Conservation (phyloP, 2,113 vertebrate species). For the Scopus umbretta region DNA sequence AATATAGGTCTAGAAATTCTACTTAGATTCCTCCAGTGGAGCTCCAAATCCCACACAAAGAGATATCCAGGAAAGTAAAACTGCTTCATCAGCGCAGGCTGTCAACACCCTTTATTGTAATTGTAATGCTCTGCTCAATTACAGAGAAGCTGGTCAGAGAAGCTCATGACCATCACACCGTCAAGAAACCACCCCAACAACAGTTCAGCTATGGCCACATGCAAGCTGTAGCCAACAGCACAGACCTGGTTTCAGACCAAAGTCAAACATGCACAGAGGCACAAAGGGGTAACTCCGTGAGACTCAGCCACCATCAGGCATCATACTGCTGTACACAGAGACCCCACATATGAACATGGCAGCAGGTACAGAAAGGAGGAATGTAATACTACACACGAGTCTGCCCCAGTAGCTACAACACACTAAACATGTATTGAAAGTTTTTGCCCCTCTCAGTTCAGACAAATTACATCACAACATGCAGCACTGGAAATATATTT, state of each 20-base stretch:
- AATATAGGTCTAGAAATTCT: neutral
- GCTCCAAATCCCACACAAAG: neutral
- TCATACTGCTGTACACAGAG: neutral
- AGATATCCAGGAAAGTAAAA: neutral
- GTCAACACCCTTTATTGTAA: neutral
- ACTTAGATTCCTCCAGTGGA: neutral
- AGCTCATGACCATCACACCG: neutral
- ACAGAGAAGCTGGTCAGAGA: neutral
- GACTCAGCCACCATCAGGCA: neutral
- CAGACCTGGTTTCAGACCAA: neutral
- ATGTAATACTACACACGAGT: accelerated
- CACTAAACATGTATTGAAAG: neutral
- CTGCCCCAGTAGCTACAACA: neutral
- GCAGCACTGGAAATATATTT: neutral
- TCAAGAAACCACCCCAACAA: neutral
- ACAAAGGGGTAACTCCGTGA: neutral
- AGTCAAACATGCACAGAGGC: accelerated
- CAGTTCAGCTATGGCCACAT: neutral
- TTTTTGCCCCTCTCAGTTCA: neutral
- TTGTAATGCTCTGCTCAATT: too few species aligned
- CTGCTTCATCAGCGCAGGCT: neutral
- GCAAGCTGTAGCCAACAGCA: neutral
- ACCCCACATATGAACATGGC: accelerated
- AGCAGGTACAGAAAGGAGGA: neutral
- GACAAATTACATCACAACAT: neutral